phyloP scores from a whole-genome alignment of 1,140 invertebrate genomes.

The Drosophila parvula region DNA sequence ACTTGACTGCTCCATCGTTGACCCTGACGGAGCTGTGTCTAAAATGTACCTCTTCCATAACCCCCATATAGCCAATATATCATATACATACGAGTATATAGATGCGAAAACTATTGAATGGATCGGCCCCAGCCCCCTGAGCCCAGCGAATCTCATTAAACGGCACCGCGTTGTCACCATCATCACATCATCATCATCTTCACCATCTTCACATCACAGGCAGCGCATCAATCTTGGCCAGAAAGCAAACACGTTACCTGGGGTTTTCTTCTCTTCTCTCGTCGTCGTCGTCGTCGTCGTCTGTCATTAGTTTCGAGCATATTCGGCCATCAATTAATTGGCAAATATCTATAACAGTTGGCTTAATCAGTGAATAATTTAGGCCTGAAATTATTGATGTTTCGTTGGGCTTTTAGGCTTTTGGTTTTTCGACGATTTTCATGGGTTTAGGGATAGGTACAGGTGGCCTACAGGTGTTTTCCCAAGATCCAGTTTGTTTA shows the following conservation, averaged over 20 bases:
- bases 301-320: conserved; percentile 23
- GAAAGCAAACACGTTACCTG: conserved; percentile 51
- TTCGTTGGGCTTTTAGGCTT: too few relatives aligned
- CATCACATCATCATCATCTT: conserved; percentile 10
- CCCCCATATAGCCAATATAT: neutral
- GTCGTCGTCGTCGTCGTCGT: neutral
- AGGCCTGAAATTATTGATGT: neutral
- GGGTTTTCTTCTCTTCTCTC: conserved; percentile 42
- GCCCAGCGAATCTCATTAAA: conserved; percentile 63
- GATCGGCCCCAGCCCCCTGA: neutral
- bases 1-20: conserved; percentile 60
- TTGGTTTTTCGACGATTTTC: neutral
- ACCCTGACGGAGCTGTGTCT: conserved; percentile 7
- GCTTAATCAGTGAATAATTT: conserved; percentile 21
- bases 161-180: conserved; percentile 45
- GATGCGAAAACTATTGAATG: conserved; percentile 46
- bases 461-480: too few relatives aligned
- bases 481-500: too few relatives aligned
- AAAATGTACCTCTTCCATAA: conserved; percentile 23
- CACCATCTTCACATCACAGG: conserved; percentile 9
- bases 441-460: too few relatives aligned
- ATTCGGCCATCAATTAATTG: conserved; percentile 61
- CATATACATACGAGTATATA: too few relatives aligned
- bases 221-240: conserved; percentile 27
- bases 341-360: conserved; percentile 67